phyloP scores from a whole-genome alignment of 2,888 invertebrate species.

The Oasisia sp. region DNA sequence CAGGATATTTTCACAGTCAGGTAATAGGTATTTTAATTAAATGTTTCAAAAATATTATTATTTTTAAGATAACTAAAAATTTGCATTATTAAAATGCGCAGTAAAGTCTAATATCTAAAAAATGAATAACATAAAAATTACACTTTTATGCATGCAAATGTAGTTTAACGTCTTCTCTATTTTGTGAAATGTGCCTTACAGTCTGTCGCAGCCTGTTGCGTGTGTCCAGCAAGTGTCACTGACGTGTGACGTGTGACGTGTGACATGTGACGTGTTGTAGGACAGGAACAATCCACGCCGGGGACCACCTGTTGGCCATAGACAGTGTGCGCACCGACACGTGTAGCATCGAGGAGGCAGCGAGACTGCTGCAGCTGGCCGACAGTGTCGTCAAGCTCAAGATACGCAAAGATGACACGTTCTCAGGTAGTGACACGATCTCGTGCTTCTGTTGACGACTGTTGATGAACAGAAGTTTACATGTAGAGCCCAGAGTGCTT shows the following conservation, averaged over 20 bases:
- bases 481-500: slow-evolving; percentile 43
- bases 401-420: slow-evolving; percentile 66
- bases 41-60: no score
- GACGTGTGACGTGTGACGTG: slow-evolving; percentile 19
- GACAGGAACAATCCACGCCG: slow-evolving; percentile 85
- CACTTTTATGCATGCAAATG: no score
- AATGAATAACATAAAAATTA: no score
- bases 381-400: slow-evolving; percentile 69
- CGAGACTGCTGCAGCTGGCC: slow-evolving; percentile 64
- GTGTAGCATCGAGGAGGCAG: slow-evolving; percentile 73
- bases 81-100: no score
- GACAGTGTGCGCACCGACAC: slow-evolving; percentile 83
- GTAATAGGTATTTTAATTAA: no score
- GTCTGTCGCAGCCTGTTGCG: neutral
- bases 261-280: slow-evolving; percentile 43
- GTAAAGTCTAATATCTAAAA: no score
- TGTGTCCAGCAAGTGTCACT: neutral
- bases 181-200: no score
- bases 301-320: slow-evolving; percentile 89
- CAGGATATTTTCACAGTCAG: no score
- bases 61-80: no score
- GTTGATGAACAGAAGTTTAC: no score
- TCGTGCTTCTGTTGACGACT: slow-evolving; percentile 35
- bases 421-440: neutral
- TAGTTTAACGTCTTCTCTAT: no score